Conservation (phyloP, 2,797 vertebrate species). For the Enoplosus armatus region DNA sequence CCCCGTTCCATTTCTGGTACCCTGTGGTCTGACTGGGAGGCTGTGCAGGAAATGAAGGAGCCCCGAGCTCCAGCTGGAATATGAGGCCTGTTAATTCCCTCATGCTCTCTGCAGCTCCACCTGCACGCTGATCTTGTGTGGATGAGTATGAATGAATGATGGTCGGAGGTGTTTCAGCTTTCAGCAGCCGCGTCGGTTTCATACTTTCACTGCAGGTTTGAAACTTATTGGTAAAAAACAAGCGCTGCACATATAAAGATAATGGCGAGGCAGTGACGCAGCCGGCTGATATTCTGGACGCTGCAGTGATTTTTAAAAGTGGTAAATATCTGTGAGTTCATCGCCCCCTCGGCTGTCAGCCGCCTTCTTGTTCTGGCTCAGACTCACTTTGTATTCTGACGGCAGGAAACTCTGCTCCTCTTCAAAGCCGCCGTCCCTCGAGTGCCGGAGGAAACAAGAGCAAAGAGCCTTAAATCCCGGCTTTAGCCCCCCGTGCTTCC, state of each 20-base stretch:
- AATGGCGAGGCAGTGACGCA: not conserved
- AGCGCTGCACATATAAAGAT: no score
- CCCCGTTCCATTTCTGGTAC: not conserved
- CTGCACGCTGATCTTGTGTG: no score
- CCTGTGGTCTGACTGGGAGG: not conserved
- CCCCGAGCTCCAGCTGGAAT: not conserved
- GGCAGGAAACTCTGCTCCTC: not conserved
- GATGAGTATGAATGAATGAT: no score
- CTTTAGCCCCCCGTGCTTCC: not conserved
- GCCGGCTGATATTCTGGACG: not conserved
- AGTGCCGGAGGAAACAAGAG: constrained; percentile 11
- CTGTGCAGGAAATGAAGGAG: constrained; percentile 19
- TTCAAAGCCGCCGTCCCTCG: not conserved
- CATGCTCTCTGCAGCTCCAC: no score
- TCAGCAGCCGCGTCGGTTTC: no score
- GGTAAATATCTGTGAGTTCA: not conserved
- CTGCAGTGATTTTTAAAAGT: not conserved
- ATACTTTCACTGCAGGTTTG: no score
- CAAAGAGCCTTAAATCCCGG: constrained; percentile 16
- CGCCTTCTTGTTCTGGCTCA: not conserved
- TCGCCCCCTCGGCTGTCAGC: constrained; percentile 7
- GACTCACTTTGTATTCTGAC: constrained; percentile 22
- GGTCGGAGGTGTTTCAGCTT: no score
- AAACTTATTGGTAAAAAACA: no score
- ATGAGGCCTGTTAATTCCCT: constrained; percentile 2